Evolutionary conservation across 2,797 vertebrate species (phyloP).

Genomic region (Salarias fasciatus): DNA sequence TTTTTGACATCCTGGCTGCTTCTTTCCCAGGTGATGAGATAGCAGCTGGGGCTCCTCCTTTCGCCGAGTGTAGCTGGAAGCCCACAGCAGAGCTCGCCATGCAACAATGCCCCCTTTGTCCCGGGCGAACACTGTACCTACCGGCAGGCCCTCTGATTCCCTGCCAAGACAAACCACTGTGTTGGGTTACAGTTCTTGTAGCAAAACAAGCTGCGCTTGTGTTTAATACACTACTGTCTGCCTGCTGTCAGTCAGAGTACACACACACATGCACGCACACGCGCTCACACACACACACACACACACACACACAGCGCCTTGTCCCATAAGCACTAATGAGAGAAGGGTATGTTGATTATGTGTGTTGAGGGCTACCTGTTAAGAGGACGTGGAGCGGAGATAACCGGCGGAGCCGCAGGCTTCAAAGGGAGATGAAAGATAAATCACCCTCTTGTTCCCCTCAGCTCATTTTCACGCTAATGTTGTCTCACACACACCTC

Average conservation of each 20-base stretch:
- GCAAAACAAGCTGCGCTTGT: conserved; percentile 89
- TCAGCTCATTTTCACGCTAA: conserved; percentile 26
- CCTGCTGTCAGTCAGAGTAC: conserved; percentile 85
- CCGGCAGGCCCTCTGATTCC: conserved; percentile 87
- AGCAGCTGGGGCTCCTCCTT: conserved; percentile 73
- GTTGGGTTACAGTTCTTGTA: conserved; percentile 88
- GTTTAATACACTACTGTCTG: conserved; percentile 89
- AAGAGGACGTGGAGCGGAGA: conserved; percentile 42
- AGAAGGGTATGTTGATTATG: conserved; percentile 71
- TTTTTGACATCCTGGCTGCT: conserved; percentile 68
- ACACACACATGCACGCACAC: conserved; percentile 35
- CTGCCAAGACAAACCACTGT: conserved; percentile 90
- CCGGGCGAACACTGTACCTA: conserved; percentile 85
- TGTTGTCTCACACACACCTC: conserved; percentile 18
- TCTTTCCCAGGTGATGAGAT: conserved; percentile 79
- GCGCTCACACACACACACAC: conserved; percentile 1
- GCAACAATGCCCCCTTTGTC: conserved; percentile 91
- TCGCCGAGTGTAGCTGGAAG: conserved; percentile 12
- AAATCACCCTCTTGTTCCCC: conserved; percentile 33
- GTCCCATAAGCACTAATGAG: conserved; percentile 82
- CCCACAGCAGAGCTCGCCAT: conserved; percentile 67
- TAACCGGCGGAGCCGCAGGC: conserved; percentile 12
- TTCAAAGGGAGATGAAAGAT: conserved; percentile 55
- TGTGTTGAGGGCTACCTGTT: conserved; percentile 64
- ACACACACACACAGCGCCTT: conserved; percentile 50